These are phyloP conservation scores for Tenualosa ilisha DNA, from an alignment of 2,797 vertebrate species.

Conservation along the genomic window DNA sequence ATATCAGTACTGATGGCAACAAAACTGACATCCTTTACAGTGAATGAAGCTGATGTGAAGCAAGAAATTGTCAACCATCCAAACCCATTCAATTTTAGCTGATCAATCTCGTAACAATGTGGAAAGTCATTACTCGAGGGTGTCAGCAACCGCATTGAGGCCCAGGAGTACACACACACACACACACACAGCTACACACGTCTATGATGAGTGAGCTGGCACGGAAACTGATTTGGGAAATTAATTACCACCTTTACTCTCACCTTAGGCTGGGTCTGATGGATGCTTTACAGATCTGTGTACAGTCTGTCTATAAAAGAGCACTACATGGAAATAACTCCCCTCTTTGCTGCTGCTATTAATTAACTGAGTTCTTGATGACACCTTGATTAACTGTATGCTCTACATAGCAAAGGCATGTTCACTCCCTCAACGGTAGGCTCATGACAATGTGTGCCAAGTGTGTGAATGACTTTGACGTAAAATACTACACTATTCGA, in stretches of 20 bases:
- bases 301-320: conserved; percentile 14
- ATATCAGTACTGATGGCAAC: neutral
- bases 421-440: neutral
- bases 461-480: neutral
- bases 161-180: neutral
- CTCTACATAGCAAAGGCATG: neutral
- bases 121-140: neutral
- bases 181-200: neutral
- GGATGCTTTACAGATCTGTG: neutral
- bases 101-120: conserved; percentile 2
- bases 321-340: neutral
- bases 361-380: conserved; percentile 1
- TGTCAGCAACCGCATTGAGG: neutral
- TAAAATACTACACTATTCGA: neutral
- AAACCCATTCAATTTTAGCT: neutral
- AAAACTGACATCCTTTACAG: neutral
- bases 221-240: neutral
- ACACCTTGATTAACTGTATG: neutral
- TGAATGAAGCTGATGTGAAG: neutral
- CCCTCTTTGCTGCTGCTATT: neutral
- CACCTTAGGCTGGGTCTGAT: neutral
- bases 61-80: neutral
- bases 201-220: neutral
- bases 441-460: neutral
- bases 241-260: conserved; percentile 7